These are phyloP conservation scores for Zaprionus bogoriensis DNA, from an alignment of 2,888 invertebrate species.

Conservation along the genomic window DNA sequence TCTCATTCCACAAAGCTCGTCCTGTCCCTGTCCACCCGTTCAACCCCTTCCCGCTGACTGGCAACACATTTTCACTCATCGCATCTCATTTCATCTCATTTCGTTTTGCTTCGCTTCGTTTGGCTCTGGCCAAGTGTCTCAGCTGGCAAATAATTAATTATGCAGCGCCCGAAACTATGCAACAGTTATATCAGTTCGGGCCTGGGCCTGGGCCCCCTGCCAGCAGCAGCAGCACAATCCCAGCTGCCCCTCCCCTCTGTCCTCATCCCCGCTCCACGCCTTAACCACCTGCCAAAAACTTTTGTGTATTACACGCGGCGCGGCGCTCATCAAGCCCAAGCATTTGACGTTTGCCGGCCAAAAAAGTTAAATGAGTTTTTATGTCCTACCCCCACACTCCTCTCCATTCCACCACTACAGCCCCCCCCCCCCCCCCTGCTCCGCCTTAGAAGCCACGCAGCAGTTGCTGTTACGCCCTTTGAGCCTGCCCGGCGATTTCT, in stretches of 20 bases:
- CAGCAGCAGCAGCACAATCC: background rate
- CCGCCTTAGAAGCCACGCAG: background rate
- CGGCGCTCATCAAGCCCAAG: conserved; percentile 44
- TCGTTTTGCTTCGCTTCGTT: conserved; percentile 40
- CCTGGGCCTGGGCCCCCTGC: conserved; percentile 8
- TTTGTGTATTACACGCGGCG: conserved; percentile 63
- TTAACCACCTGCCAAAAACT: conserved; percentile 59
- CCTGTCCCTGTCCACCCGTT: background rate
- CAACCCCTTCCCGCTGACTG: background rate
- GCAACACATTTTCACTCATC: conserved; percentile 42
- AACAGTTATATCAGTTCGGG: conserved; percentile 58
- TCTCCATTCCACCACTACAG: background rate
- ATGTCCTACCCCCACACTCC: conserved; percentile 35
- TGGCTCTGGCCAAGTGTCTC: conserved; percentile 19
- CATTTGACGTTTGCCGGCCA: conserved; percentile 72
- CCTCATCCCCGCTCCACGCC: too few species aligned
- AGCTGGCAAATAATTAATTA: conserved; percentile 67
- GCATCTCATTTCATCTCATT: conserved; percentile 43
- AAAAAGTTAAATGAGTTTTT: conserved; percentile 80
- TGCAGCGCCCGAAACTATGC: conserved; percentile 68
- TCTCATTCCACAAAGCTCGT: too few species aligned
- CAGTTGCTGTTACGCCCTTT: background rate
- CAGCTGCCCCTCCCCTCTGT: background rate
- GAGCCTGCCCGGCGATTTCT: conserved; percentile 50
- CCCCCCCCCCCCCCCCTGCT: too few species aligned